Conservation (phyloP, 2,113 vertebrate genomes). For the Passer montanus region DNA sequence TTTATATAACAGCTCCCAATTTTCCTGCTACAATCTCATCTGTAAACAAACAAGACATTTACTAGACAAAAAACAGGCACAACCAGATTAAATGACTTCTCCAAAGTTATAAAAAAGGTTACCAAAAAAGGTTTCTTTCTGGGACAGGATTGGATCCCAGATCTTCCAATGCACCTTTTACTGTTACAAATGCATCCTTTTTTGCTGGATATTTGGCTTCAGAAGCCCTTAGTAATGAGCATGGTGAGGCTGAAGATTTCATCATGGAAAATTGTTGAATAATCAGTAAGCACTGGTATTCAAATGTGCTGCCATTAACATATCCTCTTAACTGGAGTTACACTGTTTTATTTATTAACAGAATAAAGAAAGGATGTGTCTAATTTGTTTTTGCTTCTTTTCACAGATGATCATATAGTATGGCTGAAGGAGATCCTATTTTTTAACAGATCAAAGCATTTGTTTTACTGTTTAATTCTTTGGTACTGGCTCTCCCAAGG, state of each 20-base stretch:
- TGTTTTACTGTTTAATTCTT: conserved; percentile 48
- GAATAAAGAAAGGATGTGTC: background rate
- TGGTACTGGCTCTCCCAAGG: conserved; percentile 20
- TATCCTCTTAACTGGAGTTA: background rate
- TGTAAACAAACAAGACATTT: conserved; percentile 15
- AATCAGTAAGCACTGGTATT: background rate
- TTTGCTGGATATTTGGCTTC: background rate
- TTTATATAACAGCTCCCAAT: background rate
- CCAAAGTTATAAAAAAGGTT: background rate
- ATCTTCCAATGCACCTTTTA: background rate
- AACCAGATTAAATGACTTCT: background rate
- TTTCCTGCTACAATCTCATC: background rate
- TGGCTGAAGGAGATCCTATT: conserved; percentile 8
- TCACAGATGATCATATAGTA: background rate
- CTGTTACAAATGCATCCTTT: background rate
- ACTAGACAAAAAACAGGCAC: background rate
- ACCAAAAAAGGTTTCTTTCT: background rate
- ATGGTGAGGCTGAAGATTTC: background rate
- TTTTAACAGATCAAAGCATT: conserved; percentile 49
- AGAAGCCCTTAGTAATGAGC: background rate
- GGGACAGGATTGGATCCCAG: background rate
- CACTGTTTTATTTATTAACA: background rate
- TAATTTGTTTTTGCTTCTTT: conserved; percentile 5
- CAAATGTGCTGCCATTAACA: background rate
- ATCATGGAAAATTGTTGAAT: background rate